Evolutionary conservation across 2,888 invertebrate genomes (phyloP).

Genomic region (Tinea trinotella): DNA sequence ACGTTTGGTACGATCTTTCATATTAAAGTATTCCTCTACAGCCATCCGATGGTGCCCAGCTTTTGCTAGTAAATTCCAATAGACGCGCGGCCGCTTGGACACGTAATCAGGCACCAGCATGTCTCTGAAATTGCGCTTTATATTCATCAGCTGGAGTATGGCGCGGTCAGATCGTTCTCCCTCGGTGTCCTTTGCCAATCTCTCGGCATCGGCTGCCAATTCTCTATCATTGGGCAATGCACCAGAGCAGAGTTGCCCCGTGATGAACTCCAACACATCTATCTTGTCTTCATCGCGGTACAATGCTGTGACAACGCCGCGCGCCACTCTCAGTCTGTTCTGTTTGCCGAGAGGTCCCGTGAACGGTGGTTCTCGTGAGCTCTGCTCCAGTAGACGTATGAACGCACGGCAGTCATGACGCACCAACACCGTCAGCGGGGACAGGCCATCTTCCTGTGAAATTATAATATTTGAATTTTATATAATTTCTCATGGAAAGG

Average conservation of each 20-base stretch:
- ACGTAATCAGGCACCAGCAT: slow-evolving; percentile 24
- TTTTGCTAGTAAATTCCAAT: slow-evolving; percentile 40
- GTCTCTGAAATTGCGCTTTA: slow-evolving; percentile 26
- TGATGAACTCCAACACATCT: slow-evolving; percentile 54
- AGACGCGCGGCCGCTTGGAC: slow-evolving; percentile 38
- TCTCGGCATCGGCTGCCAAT: slow-evolving; percentile 36
- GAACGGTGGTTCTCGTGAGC: slow-evolving; percentile 60
- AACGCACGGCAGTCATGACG: slow-evolving; percentile 52
- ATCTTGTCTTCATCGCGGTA: slow-evolving; percentile 24
- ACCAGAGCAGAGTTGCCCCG: slow-evolving; percentile 46
- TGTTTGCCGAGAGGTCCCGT: slow-evolving; percentile 64
- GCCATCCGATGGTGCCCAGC: slow-evolving; percentile 35
- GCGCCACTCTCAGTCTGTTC: slow-evolving; percentile 56
- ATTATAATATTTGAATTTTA: no score
- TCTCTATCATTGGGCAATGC: slow-evolving; percentile 39
- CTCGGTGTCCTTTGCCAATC: slow-evolving; percentile 34
- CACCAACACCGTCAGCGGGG: slow-evolving; percentile 49
- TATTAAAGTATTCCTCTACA: slow-evolving; percentile 41
- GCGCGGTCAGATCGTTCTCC: slow-evolving; percentile 51
- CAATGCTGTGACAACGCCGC: slow-evolving; percentile 37
- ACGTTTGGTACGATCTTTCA: slow-evolving; percentile 35
- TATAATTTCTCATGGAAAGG: no score
- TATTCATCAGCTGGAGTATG: slow-evolving; percentile 40
- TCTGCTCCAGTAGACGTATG: slow-evolving; percentile 57
- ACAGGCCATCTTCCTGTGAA: slow-evolving; percentile 22